Percentiles rank a stretch among this genome's conserved stretches.
Conservation (phyloP, 2,797 vertebrate species). For the Staurois parvus region DNA sequence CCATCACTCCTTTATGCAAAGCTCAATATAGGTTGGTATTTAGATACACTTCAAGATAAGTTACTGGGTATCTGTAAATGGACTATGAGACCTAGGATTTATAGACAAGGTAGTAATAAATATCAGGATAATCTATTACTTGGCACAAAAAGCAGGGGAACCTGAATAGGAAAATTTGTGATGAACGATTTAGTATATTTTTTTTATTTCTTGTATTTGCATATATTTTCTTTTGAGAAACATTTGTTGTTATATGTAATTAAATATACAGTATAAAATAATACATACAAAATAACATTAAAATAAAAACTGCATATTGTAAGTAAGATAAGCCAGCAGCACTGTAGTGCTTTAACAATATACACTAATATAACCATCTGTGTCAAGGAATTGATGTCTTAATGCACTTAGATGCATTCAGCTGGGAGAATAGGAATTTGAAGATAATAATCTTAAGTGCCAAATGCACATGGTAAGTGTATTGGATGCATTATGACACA, state of each 20-base stretch:
- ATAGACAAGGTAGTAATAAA: too few relatives aligned
- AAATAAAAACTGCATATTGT: not conserved
- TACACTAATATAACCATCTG: not conserved
- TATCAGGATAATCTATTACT: too few relatives aligned
- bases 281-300: not conserved
- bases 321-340: not conserved
- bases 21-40: too few relatives aligned
- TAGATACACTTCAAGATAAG: too few relatives aligned
- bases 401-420: constrained; percentile 7
- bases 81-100: too few relatives aligned
- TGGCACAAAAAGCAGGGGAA: too few relatives aligned
- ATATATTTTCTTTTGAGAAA: not conserved
- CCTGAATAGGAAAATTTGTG: not conserved
- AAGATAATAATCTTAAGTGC: constrained; percentile 8
- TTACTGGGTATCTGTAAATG: too few relatives aligned
- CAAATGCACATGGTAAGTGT: not conserved
- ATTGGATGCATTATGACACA: not conserved
- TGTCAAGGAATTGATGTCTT: constrained; percentile 1
- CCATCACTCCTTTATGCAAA: too few relatives aligned
- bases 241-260: not conserved
- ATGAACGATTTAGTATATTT: not conserved
- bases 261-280: not conserved
- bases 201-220: not conserved
- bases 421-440: not conserved
- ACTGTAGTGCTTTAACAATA: not conserved